phyloP scores from a whole-genome alignment of 2,113 vertebrate species.

The Lanius ludovicianus region DNA sequence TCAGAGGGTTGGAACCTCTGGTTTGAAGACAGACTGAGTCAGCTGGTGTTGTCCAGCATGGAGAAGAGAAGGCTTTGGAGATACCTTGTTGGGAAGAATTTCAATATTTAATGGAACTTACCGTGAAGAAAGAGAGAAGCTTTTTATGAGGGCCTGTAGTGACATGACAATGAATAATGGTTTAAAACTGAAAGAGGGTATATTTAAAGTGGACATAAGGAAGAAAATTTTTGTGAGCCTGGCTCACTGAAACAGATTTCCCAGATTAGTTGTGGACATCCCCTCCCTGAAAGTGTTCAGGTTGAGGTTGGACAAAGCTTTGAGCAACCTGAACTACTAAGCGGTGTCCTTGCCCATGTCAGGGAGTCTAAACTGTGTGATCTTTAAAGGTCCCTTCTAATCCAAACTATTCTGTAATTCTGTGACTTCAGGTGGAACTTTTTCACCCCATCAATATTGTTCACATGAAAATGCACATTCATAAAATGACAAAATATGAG shows the following conservation, averaged over 20 bases:
- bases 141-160: background rate
- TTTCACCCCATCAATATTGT: background rate
- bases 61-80: background rate
- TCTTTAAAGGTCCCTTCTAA: background rate
- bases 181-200: background rate
- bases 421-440: background rate
- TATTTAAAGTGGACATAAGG: background rate
- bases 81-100: background rate
- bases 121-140: too few species aligned
- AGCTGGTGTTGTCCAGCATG: background rate
- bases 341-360: background rate
- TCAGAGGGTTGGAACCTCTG: background rate
- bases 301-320: background rate
- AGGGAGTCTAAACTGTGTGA: background rate
- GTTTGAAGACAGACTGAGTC: background rate
- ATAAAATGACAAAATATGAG: background rate
- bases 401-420: background rate
- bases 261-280: fast-evolving
- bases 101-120: background rate
- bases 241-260: background rate
- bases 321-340: background rate
- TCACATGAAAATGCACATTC: background rate
- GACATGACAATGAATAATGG: background rate
- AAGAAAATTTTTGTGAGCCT: background rate
- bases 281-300: background rate